These are phyloP conservation scores for Pygoscelis antarcticus DNA, from an alignment of 2,113 vertebrate species.

Conservation along the genomic window DNA sequence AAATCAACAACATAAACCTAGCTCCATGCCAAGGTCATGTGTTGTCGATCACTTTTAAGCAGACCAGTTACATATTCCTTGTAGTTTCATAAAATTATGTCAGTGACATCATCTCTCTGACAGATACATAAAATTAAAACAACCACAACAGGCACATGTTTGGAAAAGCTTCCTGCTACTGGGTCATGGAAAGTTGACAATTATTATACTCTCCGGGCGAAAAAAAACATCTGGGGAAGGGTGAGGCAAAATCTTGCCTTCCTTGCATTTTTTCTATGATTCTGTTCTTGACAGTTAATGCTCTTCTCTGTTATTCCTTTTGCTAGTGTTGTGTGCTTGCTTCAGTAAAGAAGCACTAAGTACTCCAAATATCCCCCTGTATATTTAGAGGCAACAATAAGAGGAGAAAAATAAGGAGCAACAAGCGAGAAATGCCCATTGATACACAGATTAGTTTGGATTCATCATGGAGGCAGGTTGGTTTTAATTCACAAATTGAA, in stretches of 20 bases:
- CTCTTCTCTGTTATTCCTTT: background rate
- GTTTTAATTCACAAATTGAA: background rate
- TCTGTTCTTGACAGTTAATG: background rate
- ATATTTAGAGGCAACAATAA: background rate
- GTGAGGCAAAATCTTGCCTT: background rate
- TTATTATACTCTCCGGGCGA: background rate
- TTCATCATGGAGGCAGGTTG: background rate
- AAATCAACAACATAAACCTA: conserved; percentile 28
- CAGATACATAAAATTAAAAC: background rate
- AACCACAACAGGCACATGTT: background rate
- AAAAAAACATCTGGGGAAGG: background rate
- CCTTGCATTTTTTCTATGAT: background rate
- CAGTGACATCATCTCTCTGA: background rate
- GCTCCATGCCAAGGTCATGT: background rate
- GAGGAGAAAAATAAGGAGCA: background rate
- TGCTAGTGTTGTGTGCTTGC: background rate
- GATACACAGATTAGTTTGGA: background rate
- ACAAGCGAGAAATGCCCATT: background rate
- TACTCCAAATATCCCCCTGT: background rate
- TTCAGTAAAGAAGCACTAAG: background rate
- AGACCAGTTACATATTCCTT: background rate
- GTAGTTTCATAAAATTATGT: background rate
- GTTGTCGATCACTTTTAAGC: background rate
- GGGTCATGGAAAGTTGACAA: background rate
- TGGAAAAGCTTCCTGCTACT: background rate